Percentiles rank a stretch among this genome's conserved stretches.
Conservation (phyloP, 1,140 invertebrate genomes). For the Trichonephila clavipes region DNA sequence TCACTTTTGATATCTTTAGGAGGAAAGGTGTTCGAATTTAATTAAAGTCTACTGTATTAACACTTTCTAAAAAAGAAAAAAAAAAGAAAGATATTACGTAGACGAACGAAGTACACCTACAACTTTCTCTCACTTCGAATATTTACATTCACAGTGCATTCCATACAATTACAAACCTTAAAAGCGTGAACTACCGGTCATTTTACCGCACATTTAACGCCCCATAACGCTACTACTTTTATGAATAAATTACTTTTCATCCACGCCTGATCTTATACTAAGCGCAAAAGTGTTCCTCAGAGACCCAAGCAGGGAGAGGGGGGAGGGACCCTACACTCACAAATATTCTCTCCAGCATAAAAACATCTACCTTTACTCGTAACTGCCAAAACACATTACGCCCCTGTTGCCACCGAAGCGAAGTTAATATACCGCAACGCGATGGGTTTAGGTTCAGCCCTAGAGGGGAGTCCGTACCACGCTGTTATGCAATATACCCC, state of each 20-base stretch:
- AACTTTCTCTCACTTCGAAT: too few relatives aligned
- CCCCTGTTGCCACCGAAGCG: not conserved
- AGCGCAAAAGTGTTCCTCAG: not conserved
- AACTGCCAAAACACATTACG: slow-evolving; percentile 66
- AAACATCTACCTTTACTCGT: slow-evolving; percentile 65
- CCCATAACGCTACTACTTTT: not conserved
- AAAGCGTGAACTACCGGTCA: not conserved
- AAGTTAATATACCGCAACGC: slow-evolving; percentile 66
- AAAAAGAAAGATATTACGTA: too few relatives aligned
- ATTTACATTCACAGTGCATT: not conserved
- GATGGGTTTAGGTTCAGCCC: slow-evolving; percentile 5
- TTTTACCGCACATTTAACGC: not conserved
- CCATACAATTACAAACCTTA: not conserved
- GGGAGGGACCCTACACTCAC: not conserved
- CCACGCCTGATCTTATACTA: not conserved
- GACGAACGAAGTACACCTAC: too few relatives aligned
- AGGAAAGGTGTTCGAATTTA: too few relatives aligned
- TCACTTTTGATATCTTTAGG: too few relatives aligned
- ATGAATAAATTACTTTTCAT: slow-evolving; percentile 28
- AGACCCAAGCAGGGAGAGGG: not conserved
- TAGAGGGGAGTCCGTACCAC: slow-evolving; percentile 2
- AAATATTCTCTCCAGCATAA: slow-evolving; percentile 2
- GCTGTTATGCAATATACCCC: slow-evolving; percentile 67
- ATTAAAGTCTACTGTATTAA: too few relatives aligned
- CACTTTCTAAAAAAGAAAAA: too few relatives aligned